Evolutionary conservation across 2,888 invertebrate species (phyloP), one percentile per base, ranked within the genome.

Genomic region (Sesia apiformis): DNA sequence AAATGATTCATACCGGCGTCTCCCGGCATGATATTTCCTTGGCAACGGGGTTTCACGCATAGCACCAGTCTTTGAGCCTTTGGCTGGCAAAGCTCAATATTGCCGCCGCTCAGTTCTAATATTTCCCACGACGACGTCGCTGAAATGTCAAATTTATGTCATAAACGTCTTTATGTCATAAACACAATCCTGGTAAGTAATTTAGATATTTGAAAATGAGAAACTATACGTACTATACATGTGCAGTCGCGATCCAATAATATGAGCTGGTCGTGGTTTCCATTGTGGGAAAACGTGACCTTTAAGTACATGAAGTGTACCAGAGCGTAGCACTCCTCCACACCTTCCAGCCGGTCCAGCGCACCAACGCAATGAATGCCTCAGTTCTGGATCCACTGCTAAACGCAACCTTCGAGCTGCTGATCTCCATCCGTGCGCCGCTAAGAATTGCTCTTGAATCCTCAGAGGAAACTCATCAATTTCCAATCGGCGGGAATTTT

Each of bases 201-300:
- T 23, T 23, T 23, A 23, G 23, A 23, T 46, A 41, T 50, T 23
- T 38, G 51, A 23, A 40, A 8, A 52, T 41, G 40, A 40, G n/a
- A 49, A 38, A 54, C 39, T 7, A 41, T 23, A 23, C 49, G 43
- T 62, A 87, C 88, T 92, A 71, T 90, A 92, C 58, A 92, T 89
- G 70, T 92, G 89, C 56, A 93, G 81, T 60, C 90, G 84, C 42
- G 92, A 91, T 60, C 92, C 93, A 66, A 92, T 84, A 56, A 93
- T 81, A 61, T 92, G 90, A 42, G 92, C 85, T 40, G 90, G 86
- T 60, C 93, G 84, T 54, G 91, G 86, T 70, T 92, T 92, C 93
- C 93, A 93, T 70, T 93, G 93, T 46, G 93, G 93, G 63, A 93
- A 92, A 52, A 93, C 93, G 61, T 93, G 90, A 51, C 93, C 93